Conservation (phyloP, 2,113 vertebrate species). For the Gallinago paraguaiae region DNA sequence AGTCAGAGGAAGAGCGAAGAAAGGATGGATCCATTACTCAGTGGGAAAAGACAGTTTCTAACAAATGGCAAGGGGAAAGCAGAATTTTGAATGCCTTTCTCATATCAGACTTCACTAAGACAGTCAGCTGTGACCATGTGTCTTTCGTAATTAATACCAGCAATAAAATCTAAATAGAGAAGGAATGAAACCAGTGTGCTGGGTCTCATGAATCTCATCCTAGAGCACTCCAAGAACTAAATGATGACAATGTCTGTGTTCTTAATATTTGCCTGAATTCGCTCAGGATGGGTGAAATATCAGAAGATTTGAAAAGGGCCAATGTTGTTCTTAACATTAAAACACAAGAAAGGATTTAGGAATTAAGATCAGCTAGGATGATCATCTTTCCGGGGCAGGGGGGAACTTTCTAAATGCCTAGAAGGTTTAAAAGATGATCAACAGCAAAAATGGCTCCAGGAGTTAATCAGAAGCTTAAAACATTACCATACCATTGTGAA, state of each 20-base stretch:
- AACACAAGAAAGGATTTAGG: background rate
- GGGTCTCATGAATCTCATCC: background rate
- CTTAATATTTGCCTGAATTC: background rate
- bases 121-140: background rate
- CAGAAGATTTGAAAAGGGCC: background rate
- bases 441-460: background rate
- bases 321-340: background rate
- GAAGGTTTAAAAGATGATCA: background rate
- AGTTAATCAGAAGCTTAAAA: conserved; percentile 26
- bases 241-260: background rate
- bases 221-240: background rate
- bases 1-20: background rate
- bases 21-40: background rate
- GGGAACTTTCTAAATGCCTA: background rate
- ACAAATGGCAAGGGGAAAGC: background rate
- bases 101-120: background rate
- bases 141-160: background rate
- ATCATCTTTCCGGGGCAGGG: background rate
- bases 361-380: background rate
- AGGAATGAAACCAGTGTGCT: background rate
- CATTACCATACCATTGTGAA: background rate
- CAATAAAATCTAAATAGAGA: background rate
- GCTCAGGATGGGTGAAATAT: background rate
- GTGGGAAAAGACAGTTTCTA: background rate
- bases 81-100: background rate